phyloP scores from a whole-genome alignment of 1,140 invertebrate species.

The Drosophila malerkotliana region DNA sequence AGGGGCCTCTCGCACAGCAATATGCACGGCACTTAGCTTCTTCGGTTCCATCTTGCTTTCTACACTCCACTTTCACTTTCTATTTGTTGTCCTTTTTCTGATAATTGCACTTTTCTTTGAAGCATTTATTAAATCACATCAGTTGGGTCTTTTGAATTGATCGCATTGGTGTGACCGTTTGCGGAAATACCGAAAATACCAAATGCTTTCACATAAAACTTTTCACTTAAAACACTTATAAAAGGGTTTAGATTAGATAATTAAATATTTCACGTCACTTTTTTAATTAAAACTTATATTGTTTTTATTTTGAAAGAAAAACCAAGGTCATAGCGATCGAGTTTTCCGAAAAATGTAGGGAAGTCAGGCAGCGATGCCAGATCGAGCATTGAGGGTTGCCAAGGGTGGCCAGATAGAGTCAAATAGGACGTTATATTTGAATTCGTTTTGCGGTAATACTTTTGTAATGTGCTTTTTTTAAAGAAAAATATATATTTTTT shows the following conservation, averaged over 20 bases:
- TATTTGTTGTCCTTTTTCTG: no score
- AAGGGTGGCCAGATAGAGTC: neutral
- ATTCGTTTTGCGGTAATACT: neutral
- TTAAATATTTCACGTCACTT: neutral
- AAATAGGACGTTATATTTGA: neutral
- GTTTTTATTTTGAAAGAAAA: neutral
- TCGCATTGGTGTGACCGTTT: constrained; percentile 3
- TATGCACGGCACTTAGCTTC: neutral
- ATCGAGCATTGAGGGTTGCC: neutral
- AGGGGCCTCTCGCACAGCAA: constrained; percentile 1
- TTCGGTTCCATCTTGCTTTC: neutral
- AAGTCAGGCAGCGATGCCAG: neutral
- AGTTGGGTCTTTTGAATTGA: neutral
- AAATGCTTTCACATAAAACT: neutral
- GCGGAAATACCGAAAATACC: neutral
- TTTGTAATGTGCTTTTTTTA: no score
- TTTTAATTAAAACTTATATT: neutral
- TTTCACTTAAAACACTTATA: neutral
- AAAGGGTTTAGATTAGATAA: neutral
- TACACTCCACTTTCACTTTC: no score
- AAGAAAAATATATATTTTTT: no score
- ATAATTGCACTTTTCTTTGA: no score
- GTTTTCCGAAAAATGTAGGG: neutral
- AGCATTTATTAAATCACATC: neutral
- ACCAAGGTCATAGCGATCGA: neutral